Conservation (phyloP, 2,797 vertebrate genomes). For the Myotis vivesi region DNA sequence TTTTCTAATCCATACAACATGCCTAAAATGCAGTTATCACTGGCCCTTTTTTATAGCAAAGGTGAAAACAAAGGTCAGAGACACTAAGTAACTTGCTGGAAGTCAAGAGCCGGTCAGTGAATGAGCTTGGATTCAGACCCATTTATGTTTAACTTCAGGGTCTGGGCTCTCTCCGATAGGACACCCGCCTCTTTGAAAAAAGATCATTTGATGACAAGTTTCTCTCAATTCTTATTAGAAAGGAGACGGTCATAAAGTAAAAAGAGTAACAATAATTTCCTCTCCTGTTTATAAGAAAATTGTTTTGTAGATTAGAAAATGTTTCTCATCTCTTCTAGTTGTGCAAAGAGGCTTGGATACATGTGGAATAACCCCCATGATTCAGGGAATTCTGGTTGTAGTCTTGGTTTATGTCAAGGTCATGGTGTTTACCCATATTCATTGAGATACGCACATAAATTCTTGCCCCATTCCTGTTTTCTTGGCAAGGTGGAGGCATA, state of each 20-base stretch:
- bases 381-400: not conserved
- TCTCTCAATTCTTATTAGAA: slow-evolving; percentile 17
- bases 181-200: not conserved
- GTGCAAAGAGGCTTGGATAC: not conserved
- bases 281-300: not conserved
- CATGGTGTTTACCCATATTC: not conserved
- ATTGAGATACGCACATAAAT: not conserved
- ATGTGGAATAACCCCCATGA: not conserved
- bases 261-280: not conserved
- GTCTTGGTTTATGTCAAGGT: not conserved
- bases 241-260: not conserved
- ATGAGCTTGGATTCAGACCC: not conserved
- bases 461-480: not conserved
- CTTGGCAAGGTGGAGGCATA: not conserved
- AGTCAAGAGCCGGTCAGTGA: not conserved
- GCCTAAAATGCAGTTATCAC: not conserved
- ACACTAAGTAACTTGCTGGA: not conserved
- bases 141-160: not conserved
- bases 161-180: not conserved
- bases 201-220: not conserved
- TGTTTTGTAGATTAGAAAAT: not conserved
- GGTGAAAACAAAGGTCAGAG: not conserved
- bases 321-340: not conserved
- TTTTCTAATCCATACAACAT: not conserved
- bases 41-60: not conserved